Percentiles rank a stretch among this genome's conserved stretches.
Conservation (phyloP, 2,113 vertebrate species). For the Cromileptes altivelis region DNA sequence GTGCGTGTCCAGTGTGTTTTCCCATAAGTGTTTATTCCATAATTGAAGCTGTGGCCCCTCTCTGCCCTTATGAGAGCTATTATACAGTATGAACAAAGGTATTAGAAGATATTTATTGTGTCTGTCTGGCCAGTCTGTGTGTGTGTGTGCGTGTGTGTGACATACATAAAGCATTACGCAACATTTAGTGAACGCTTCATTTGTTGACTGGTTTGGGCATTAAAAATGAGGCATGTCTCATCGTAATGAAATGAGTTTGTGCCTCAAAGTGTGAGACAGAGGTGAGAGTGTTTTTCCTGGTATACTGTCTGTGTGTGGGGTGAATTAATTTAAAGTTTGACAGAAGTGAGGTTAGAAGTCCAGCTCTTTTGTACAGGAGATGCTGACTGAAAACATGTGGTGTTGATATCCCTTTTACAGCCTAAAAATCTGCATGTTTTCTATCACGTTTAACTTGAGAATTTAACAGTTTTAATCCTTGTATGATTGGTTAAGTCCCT, state of each 20-base stretch:
- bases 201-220: slow-evolving; percentile 33
- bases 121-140: slow-evolving; percentile 5
- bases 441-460: neutral
- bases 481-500: no score
- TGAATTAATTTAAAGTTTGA: neutral
- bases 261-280: slow-evolving; percentile 10
- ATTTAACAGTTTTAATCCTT: neutral
- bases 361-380: neutral
- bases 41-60: slow-evolving; percentile 30
- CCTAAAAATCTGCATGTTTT: neutral
- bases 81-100: slow-evolving; percentile 10
- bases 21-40: slow-evolving; percentile 34
- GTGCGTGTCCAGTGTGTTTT: slow-evolving; percentile 36
- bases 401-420: neutral
- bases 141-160: neutral
- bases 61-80: slow-evolving; percentile 27
- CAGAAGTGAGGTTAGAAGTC: neutral
- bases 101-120: slow-evolving; percentile 7
- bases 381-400: neutral
- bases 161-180: neutral
- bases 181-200: slow-evolving; percentile 28
- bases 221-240: slow-evolving; percentile 4
- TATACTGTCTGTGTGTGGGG: neutral
- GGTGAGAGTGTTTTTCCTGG: neutral
- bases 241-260: slow-evolving; percentile 31